Conservation (phyloP, 1,140 invertebrate genomes). For the Marisa cornuarietis region DNA sequence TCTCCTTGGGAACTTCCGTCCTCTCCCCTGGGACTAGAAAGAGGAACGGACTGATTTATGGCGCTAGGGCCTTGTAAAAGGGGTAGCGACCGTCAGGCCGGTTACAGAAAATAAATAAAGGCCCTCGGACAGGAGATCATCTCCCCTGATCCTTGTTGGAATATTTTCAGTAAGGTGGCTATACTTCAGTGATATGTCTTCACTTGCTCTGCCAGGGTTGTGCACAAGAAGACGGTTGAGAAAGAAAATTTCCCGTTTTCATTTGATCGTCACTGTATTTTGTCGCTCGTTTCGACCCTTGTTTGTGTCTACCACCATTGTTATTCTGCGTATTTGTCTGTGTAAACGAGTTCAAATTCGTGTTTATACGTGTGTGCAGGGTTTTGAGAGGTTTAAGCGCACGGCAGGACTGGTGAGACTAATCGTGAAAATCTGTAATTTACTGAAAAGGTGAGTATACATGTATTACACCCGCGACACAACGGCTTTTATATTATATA, state of each 20-base stretch:
- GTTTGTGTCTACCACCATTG: too few species aligned
- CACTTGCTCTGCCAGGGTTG: neutral
- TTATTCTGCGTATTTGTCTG: neutral
- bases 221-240: neutral
- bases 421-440: slow-evolving; percentile 8
- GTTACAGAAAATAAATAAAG: too few species aligned
- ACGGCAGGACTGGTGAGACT: slow-evolving; percentile 13
- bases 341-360: neutral
- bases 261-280: neutral
- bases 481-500: slow-evolving; percentile 1
- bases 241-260: neutral
- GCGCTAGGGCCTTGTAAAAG: too few species aligned
- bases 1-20: too few species aligned
- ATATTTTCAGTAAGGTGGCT: neutral
- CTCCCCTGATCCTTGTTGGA: neutral
- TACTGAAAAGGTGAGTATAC: slow-evolving; percentile 19
- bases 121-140: too few species aligned
- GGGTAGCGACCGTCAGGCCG: too few species aligned
- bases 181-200: neutral
- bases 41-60: too few species aligned
- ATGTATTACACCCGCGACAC: too few species aligned
- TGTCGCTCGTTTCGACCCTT: neutral
- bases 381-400: slow-evolving; percentile 9
- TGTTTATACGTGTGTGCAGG: slow-evolving; percentile 4
- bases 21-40: too few species aligned